Evolutionary conservation across 2,797 vertebrate species (phyloP).

Genomic region (Telmatherina bonti): DNA sequence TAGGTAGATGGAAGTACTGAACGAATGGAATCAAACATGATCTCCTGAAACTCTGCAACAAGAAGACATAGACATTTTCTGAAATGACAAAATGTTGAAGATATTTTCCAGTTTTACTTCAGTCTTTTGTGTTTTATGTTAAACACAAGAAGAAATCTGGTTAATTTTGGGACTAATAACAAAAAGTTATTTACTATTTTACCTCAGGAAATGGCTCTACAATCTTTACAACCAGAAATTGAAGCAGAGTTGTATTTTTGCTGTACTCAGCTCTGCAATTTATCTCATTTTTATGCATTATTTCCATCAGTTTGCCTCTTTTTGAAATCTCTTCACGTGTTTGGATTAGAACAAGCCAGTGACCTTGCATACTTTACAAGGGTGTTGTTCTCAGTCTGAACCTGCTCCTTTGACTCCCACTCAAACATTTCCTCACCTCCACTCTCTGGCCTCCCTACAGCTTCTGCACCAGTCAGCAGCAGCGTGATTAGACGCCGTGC

Average conservation of each 20-base stretch:
- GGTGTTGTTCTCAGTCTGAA: constrained; percentile 25
- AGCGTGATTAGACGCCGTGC: constrained; percentile 90
- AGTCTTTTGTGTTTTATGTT: constrained; percentile 2
- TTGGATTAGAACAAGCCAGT: constrained; percentile 25
- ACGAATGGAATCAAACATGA: too few species aligned
- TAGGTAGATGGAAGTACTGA: too few species aligned
- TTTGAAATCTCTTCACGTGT: constrained; percentile 43
- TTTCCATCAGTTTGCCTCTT: constrained; percentile 37
- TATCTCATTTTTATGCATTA: constrained; percentile 8
- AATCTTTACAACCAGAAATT: neutral
- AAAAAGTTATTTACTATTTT: neutral
- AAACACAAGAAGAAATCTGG: neutral
- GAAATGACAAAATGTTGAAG: neutral
- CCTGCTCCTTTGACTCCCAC: constrained; percentile 26
- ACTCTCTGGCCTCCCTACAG: constrained; percentile 71
- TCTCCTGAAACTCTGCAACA: too few species aligned
- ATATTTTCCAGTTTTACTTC: neutral
- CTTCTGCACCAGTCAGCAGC: constrained; percentile 90
- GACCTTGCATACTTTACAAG: constrained; percentile 20
- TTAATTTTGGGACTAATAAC: neutral
- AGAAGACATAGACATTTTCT: neutral
- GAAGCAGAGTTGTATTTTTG: constrained; percentile 18
- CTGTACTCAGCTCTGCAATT: constrained; percentile 9
- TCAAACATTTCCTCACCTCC: constrained; percentile 50
- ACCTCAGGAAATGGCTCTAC: constrained; percentile 1